A percentile compares a stretch with the other conserved stretches of the same genome.
These are phyloP conservation scores for Kuschelorhynchus macadamiae DNA, from an alignment of 2,888 invertebrate species.

Conservation along the genomic window DNA sequence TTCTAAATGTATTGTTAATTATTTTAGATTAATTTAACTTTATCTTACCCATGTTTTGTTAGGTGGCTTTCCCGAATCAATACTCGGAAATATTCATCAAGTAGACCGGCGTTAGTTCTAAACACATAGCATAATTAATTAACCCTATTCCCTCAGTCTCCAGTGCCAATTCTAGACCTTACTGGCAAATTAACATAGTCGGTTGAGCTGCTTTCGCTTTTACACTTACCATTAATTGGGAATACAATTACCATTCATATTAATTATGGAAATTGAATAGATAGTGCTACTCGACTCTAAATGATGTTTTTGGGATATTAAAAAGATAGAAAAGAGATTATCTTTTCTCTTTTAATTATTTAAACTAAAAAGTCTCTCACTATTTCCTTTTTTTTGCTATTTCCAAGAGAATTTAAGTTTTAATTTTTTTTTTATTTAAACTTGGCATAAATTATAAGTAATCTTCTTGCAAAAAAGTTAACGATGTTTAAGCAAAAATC, in stretches of 20 bases:
- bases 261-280: conserved; percentile 22
- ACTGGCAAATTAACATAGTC: conserved; percentile 46
- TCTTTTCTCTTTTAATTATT: no score
- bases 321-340: no score
- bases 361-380: no score
- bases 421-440: no score
- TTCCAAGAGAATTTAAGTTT: no score
- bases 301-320: no score
- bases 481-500: no score
- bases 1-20: no score
- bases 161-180: conserved; percentile 36
- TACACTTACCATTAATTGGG: conserved; percentile 38
- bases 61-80: conserved; percentile 27
- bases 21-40: no score
- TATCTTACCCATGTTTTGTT: not conserved
- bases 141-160: conserved; percentile 36
- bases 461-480: no score
- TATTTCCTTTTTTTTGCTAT: no score
- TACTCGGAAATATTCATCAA: conserved; percentile 43
- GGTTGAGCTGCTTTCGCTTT: conserved; percentile 39
- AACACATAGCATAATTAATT: conserved; percentile 42
- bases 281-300: not conserved
- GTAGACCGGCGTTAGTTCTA: conserved; percentile 27
- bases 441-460: no score
- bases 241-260: conserved; percentile 40